Evolutionary conservation across 2,797 vertebrate genomes (phyloP), one percentile per base, ranked within the genome.

Genomic region (Sebastes wilsoni): DNA sequence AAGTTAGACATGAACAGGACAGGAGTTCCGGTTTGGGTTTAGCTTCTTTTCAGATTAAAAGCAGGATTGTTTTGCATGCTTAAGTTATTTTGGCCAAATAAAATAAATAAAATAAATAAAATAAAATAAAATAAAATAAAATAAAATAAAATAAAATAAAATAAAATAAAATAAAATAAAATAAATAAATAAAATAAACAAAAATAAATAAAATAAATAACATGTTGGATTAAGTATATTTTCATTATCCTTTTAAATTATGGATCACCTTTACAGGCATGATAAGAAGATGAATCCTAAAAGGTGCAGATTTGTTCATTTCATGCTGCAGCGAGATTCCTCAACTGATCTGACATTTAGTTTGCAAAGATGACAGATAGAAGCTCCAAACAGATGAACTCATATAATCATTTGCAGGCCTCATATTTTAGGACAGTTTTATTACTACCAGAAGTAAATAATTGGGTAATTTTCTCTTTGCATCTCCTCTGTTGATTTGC

Each of bases 41-140:
- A 1, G 22, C 9, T 5, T 9, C 22, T 9, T 83, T 84, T 80
- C 75, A 75, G 3, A 82, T 59, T 28, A 87, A 91, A 83, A 66
- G 70, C 32, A 5, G 0, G 0, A 11, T 25, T n/a, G 2, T 20
- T 70, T 70, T 12, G 25, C 30, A 14, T 27, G 7, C 42, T 18
- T 13, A 23, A 34, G 13, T 56, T 34, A 7, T 55, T 69, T 23
- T 10, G 3, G 11, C 14, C 30, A 11, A 25, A 34, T 28, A 34
- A 34, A 34, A 34, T 34, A 32, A 32, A 32, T 30, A 30, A 30
- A 28, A 28, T 28, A 28, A 28, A 22, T 22, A 22, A 55, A 55
- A 16, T 28, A 27, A 28, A 28, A 27, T 30, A 30, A 30, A 30
- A 34, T 34, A 34, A 34, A 34, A 34, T 36, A 12, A 8, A 30